A percentile compares a stretch with the other conserved stretches of the same genome.
These are phyloP conservation scores for Mionectes olivaceus DNA, from an alignment of 2,797 vertebrate species.

Conservation along the genomic window DNA sequence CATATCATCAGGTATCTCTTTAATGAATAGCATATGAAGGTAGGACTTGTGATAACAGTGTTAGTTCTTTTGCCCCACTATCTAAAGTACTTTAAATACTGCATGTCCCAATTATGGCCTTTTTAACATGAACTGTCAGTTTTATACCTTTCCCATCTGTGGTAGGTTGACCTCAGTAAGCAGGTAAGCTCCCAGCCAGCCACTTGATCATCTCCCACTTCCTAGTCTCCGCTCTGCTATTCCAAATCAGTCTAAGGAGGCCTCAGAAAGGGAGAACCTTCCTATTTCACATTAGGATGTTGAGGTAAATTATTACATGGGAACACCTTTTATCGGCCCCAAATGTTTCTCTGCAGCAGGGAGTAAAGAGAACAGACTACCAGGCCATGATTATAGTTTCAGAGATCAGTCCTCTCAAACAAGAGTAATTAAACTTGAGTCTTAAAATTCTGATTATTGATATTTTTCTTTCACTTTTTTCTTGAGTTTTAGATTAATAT, in stretches of 20 bases:
- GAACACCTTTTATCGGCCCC: not conserved
- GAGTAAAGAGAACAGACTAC: not conserved
- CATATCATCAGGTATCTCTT: not conserved
- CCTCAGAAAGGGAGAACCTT: not conserved
- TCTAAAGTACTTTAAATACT: not conserved
- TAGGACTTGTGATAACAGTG: not conserved
- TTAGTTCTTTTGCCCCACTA: not conserved
- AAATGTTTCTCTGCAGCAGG: not conserved
- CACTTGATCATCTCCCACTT: not conserved
- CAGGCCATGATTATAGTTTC: not conserved
- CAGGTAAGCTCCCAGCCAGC: not conserved
- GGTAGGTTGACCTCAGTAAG: not conserved
- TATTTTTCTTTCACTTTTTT: not conserved
- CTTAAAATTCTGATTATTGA: not conserved
- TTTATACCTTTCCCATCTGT: not conserved
- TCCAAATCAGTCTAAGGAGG: not conserved
- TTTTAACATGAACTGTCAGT: not conserved
- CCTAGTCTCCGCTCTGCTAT: not conserved
- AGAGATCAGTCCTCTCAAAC: not conserved
- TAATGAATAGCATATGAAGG: not conserved
- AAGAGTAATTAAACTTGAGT: not conserved
- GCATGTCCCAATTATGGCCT: accelerated
- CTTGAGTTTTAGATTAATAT: not conserved
- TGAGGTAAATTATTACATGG: not conserved
- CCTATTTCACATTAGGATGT: not conserved